phyloP scores from a whole-genome alignment of 2,888 invertebrate species.

The Terebella lapidaria region DNA sequence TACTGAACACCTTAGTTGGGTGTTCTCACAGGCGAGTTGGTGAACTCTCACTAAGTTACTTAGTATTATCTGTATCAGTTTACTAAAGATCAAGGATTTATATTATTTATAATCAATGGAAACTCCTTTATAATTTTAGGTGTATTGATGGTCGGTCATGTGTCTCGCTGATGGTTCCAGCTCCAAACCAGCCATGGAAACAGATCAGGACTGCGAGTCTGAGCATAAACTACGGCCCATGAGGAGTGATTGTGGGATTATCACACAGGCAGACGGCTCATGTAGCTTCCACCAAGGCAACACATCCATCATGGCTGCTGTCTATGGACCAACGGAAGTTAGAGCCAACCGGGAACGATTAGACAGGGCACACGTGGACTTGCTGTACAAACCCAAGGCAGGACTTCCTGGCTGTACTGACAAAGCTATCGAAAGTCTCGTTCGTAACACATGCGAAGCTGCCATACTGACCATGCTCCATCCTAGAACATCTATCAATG shows the following conservation, averaged over 20 bases:
- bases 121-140: too few relatives aligned
- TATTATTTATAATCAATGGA: too few relatives aligned
- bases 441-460: conserved; percentile 73
- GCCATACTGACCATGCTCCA: conserved; percentile 68
- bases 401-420: conserved; percentile 70
- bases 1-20: too few relatives aligned
- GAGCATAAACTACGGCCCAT: neutral
- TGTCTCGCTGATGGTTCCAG: too few relatives aligned
- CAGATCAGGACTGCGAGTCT: too few relatives aligned
- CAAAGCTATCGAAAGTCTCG: conserved; percentile 69
- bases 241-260: neutral
- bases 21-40: too few relatives aligned
- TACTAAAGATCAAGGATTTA: too few relatives aligned
- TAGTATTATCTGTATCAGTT: too few relatives aligned
- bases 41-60: too few relatives aligned
- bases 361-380: conserved; percentile 73
- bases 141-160: too few relatives aligned
- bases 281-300: conserved; percentile 92
- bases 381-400: conserved; percentile 67
- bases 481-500: conserved; percentile 73
- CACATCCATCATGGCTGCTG: conserved; percentile 90
- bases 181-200: too few relatives aligned
- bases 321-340: conserved; percentile 96
- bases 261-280: conserved; percentile 69
- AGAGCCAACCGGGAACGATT: conserved; percentile 67